phyloP scores from a whole-genome alignment of 2,888 invertebrate genomes.

The Trachelus tabidus region DNA sequence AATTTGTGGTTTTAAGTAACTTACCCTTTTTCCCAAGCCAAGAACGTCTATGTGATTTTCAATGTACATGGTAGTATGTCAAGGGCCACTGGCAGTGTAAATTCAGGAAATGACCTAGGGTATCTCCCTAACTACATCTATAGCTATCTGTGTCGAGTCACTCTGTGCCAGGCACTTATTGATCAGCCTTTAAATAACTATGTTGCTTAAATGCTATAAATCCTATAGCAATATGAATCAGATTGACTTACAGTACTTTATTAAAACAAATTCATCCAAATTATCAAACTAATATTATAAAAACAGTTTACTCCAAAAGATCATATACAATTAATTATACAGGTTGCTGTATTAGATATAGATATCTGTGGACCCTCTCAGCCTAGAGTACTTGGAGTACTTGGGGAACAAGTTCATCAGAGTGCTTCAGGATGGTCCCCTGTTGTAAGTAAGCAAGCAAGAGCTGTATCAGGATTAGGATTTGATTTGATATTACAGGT shows the following conservation, averaged over 20 bases:
- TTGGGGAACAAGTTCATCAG: slow-evolving; percentile 93
- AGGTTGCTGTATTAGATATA: slow-evolving; percentile 95
- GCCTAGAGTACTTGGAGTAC: slow-evolving; percentile 91
- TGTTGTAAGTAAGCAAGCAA: slow-evolving; percentile 75
- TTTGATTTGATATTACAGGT: neutral
- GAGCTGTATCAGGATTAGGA: neutral
- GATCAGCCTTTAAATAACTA: slow-evolving; percentile 36
- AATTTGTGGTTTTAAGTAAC: slow-evolving; percentile 16
- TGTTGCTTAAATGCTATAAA: neutral
- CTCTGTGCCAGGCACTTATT: slow-evolving; percentile 56
- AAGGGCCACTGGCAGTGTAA: slow-evolving; percentile 28
- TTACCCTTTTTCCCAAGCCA: slow-evolving; percentile 55
- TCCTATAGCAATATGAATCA: neutral
- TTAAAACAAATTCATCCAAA: neutral
- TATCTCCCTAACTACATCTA: slow-evolving; percentile 22
- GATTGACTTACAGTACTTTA: neutral
- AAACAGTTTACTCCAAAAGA: neutral
- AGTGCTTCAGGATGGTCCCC: slow-evolving; percentile 98
- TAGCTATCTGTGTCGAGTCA: slow-evolving; percentile 50
- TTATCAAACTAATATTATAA: neutral
- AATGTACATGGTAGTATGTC: slow-evolving; percentile 51
- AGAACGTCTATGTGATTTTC: slow-evolving; percentile 60
- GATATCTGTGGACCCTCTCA: slow-evolving; percentile 99
- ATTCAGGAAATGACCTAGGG: slow-evolving; percentile 33
- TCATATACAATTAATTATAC: slow-evolving; percentile 35